phyloP scores from a whole-genome alignment of 37 sponge, comb jelly and placozoan genomes.

The Ianthella basta region DNA sequence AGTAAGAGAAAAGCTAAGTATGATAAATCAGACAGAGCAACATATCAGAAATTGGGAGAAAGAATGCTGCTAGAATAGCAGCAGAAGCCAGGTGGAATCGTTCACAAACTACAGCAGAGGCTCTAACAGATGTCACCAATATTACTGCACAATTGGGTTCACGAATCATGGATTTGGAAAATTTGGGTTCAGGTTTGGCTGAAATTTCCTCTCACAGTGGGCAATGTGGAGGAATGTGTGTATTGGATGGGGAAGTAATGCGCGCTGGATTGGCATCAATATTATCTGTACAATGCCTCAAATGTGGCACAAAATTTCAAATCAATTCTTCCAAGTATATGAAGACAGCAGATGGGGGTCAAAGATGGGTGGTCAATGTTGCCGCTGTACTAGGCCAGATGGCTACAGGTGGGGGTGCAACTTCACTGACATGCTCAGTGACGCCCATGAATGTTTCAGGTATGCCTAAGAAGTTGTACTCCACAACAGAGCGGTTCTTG shows the following conservation, averaged over 20 bases:
- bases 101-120: not conserved
- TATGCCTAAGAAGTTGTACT: no score
- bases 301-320: slow-evolving; percentile 27
- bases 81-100: not conserved
- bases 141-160: not conserved
- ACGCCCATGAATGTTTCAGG: no score
- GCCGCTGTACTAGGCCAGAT: no score
- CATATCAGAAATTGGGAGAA: not conserved
- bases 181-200: slow-evolving; percentile 12
- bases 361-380: no score
- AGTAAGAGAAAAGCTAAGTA: slow-evolving; percentile 13
- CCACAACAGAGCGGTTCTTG: no score
- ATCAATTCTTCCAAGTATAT: no score
- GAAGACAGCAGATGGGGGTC: no score
- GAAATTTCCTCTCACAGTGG: slow-evolving; percentile 11
- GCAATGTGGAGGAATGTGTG: slow-evolving; percentile 18
- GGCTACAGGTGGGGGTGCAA: no score
- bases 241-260: not conserved
- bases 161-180: slow-evolving; percentile 1
- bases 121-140: slow-evolving; percentile 6
- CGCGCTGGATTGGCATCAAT: not conserved
- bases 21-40: slow-evolving; percentile 7
- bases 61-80: not conserved
- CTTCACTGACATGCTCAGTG: no score
- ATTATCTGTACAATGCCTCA: not conserved